These are phyloP conservation scores for Eueides isabella DNA, from an alignment of 1,140 invertebrate species.

Conservation along the genomic window DNA sequence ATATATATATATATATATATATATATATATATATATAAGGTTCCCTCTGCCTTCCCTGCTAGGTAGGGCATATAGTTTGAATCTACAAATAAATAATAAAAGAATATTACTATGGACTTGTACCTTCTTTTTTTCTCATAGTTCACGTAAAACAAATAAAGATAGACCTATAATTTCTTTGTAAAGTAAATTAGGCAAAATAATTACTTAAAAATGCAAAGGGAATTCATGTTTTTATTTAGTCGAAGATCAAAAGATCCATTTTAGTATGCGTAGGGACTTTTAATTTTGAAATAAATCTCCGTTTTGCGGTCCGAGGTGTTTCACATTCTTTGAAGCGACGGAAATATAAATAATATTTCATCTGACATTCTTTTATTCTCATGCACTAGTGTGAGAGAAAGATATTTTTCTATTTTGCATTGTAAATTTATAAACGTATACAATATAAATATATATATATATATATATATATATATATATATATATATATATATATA, in stretches of 20 bases:
- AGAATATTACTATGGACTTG: too few relatives aligned
- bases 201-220: neutral
- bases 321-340: slow-evolving; percentile 2
- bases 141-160: neutral
- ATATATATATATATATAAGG: neutral
- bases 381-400: neutral
- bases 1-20: too few relatives aligned
- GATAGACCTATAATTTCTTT: neutral
- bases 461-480: too few relatives aligned
- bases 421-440: too few relatives aligned
- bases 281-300: slow-evolving; percentile 12
- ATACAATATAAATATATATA: too few relatives aligned
- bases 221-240: neutral
- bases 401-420: too few relatives aligned
- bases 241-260: neutral
- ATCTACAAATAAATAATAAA: too few relatives aligned
- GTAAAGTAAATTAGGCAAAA: too few relatives aligned
- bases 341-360: neutral
- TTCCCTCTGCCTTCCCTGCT: too few relatives aligned
- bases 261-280: neutral
- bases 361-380: neutral
- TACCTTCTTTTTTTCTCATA: neutral
- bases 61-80: too few relatives aligned
- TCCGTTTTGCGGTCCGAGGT: neutral
- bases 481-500: too few relatives aligned